These are phyloP conservation scores for Mizuhopecten yessoensis DNA, from an alignment of 1,140 invertebrate genomes.

Conservation along the genomic window DNA sequence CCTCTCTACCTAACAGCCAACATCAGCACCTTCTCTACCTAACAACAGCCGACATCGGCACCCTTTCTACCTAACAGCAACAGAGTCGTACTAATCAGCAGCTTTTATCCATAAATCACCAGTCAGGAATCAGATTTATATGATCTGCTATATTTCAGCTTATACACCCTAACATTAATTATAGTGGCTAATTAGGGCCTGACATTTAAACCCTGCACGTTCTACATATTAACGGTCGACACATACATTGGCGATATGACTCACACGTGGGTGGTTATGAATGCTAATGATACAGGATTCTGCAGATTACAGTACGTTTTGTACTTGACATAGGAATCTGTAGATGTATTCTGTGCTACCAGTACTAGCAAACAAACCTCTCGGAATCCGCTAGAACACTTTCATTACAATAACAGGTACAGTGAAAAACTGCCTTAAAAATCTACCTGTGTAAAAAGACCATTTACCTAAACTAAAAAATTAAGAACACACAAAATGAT, in stretches of 20 bases:
- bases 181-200: slow-evolving; percentile 17
- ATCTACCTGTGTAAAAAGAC: no score
- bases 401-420: no score
- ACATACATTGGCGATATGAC: not conserved
- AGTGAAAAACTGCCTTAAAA: no score
- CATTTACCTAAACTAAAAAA: no score
- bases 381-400: no score
- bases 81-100: not conserved
- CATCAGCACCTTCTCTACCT: no score
- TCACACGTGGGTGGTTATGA: not conserved
- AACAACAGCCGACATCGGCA: no score
- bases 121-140: not conserved
- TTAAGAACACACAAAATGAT: no score
- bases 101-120: not conserved
- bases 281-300: slow-evolving; percentile 29
- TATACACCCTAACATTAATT: not conserved
- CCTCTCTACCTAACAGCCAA: not conserved
- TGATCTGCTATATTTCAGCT: not conserved
- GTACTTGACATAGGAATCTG: no score
- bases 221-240: not conserved
- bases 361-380: no score
- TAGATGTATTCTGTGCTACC: not conserved
- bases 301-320: slow-evolving; percentile 1
- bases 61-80: not conserved
- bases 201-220: not conserved